Evolutionary conservation across 2,797 vertebrate species (phyloP), one percentile per base, ranked within the genome.

Genomic region (Ambastaia sidthimunki): DNA sequence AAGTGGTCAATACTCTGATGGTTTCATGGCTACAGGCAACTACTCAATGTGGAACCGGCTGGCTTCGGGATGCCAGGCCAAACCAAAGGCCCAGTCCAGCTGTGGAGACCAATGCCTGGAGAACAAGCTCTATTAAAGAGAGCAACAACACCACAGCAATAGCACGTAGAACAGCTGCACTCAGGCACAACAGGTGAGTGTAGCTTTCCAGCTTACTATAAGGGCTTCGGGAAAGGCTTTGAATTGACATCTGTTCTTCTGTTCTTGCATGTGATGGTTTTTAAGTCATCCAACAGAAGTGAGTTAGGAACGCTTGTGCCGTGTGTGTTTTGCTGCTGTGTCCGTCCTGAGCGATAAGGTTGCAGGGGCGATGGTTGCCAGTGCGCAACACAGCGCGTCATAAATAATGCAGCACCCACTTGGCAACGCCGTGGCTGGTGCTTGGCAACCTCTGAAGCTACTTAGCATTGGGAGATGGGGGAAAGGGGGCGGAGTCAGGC

Each of bases 331-430:
- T 59, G 62, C 59, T 47, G 47, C 47, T 15, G 50, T 18, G 75
- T 84, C 74, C 65, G 7, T 41, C 65, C 25, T 34, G 44, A 76
- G 78, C 11, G 18, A 25, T 21, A 55, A 75, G 50, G 62, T 80
- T 82, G 57, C 59, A 65, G 31, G 54, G 54, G 18, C 7, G 54
- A 57, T 74, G 63, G 48, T 71, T 70, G 67, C 37, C 59, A 81
- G 81, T 55, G 76, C 82, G 74, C 71, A 69, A 77, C 82, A 25
- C 81, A 74, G 23, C 28, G 50, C 48, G 83, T 86, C 87, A 94
- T 94, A 90, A 94, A 94, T 94, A 93, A 94, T 94, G 92, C 90
- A 94, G 50, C 60, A 79, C 89, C 89, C 89, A 89, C 89, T 85
- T 90, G 91, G 91, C 83, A 90, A 92, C 90, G 76, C 90, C 88